Evolutionary conservation across 2,113 vertebrate species (phyloP).

Genomic region (Paraplagusia blochii): DNA sequence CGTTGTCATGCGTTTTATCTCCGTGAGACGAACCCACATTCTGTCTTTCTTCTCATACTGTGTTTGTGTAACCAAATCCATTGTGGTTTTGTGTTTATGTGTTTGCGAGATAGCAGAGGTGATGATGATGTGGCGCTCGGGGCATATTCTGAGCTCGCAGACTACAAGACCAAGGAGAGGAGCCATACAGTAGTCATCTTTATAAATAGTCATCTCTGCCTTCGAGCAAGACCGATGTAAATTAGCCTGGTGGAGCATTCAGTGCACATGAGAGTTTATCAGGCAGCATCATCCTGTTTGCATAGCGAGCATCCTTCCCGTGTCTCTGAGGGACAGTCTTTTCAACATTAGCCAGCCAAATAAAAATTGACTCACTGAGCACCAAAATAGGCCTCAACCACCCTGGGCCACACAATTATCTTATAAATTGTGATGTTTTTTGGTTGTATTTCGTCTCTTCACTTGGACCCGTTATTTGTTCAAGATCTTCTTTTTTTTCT

Average conservation of each 20-base stretch:
- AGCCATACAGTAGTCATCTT: slow-evolving; percentile 41
- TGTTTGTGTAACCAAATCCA: slow-evolving; percentile 39
- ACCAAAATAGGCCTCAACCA: slow-evolving; percentile 22
- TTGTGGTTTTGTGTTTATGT: slow-evolving; percentile 28
- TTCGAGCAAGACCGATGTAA: slow-evolving; percentile 54
- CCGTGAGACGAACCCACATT: slow-evolving; percentile 29
- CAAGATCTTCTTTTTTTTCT: too few relatives aligned
- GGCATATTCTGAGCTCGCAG: slow-evolving; percentile 21
- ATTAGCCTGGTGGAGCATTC: slow-evolving; percentile 53
- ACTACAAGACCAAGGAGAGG: slow-evolving; percentile 34
- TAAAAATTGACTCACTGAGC: slow-evolving; percentile 36
- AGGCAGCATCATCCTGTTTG: slow-evolving; percentile 53
- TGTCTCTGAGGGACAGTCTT: slow-evolving; percentile 33
- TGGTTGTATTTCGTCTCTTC: not conserved
- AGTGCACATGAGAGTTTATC: slow-evolving; percentile 56
- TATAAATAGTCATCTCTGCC: slow-evolving; percentile 55
- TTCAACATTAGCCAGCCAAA: slow-evolving; percentile 43
- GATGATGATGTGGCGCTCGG: slow-evolving; percentile 19
- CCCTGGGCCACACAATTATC: slow-evolving; percentile 12
- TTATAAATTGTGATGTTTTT: slow-evolving; percentile 22
- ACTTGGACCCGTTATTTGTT: not conserved
- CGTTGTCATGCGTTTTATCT: slow-evolving; percentile 40
- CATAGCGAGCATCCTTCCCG: slow-evolving; percentile 36
- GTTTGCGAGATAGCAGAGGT: not conserved
- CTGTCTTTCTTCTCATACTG: slow-evolving; percentile 29